Conservation (phyloP, 2,113 vertebrate species). For the Dromiciops gliroides region DNA sequence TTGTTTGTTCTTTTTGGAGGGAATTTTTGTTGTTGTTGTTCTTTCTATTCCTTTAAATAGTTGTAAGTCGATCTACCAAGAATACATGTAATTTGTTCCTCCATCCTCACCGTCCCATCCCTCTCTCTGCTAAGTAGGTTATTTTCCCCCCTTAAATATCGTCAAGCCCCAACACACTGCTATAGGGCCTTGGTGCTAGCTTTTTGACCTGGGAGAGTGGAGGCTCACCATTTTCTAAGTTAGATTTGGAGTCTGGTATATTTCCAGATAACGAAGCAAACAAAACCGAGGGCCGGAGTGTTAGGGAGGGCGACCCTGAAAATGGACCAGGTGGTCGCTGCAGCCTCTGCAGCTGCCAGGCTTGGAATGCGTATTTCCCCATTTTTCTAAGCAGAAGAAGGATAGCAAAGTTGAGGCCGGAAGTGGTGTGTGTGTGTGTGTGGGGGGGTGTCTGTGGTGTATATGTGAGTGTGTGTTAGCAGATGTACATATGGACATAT, state of each 20-base stretch:
- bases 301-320: neutral
- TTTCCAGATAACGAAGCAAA: neutral
- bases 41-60: neutral
- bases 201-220: neutral
- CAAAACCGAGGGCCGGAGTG: neutral
- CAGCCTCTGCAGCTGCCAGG: neutral
- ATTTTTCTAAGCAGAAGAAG: neutral
- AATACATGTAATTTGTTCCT: neutral
- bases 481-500: neutral
- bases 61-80: neutral
- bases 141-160: neutral
- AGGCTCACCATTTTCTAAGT: neutral
- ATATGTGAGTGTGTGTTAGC: neutral
- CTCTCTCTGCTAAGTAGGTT: neutral
- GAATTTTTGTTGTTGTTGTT: neutral
- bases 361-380: neutral
- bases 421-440: neutral
- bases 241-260: neutral
- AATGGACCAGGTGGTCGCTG: neutral
- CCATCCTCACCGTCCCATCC: neutral
- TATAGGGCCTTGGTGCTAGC: neutral
- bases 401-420: neutral
- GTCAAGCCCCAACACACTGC: neutral
- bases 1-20: neutral
- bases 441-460: too few relatives aligned